A percentile compares a stretch with the other conserved stretches of the same genome.
phyloP scores from a whole-genome alignment of 2,797 vertebrate genomes.

The Sebastiscus albofasciatus region DNA sequence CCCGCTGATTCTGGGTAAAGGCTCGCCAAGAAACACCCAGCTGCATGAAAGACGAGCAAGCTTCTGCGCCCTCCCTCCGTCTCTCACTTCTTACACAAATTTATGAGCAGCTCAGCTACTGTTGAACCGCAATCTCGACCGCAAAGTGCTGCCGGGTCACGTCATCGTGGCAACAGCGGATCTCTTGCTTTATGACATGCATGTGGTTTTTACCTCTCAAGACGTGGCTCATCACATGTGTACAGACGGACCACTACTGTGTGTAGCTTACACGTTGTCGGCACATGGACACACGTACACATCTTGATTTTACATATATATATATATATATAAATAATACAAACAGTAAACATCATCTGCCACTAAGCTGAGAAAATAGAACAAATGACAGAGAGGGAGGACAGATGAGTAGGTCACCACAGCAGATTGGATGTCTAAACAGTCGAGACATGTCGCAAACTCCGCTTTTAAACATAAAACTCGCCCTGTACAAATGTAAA shows the following conservation, averaged over 20 bases:
- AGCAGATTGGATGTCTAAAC: slow-evolving; percentile 39
- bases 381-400: slow-evolving; percentile 63
- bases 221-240: slow-evolving; percentile 42
- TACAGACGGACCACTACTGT: background rate
- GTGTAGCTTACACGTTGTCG: background rate
- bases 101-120: slow-evolving; percentile 67
- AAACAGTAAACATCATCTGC: slow-evolving; percentile 49
- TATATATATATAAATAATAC: slow-evolving; percentile 25
- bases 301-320: slow-evolving; percentile 25
- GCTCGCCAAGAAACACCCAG: slow-evolving; percentile 66
- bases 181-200: slow-evolving; percentile 46
- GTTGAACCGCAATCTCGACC: slow-evolving; percentile 50
- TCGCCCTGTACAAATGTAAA: slow-evolving; percentile 29
- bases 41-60: slow-evolving; percentile 44
- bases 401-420: slow-evolving; percentile 51
- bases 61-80: slow-evolving; percentile 44
- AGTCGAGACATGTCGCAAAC: slow-evolving; percentile 15
- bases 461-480: slow-evolving; percentile 22
- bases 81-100: slow-evolving; percentile 57
- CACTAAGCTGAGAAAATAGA: slow-evolving; percentile 56
- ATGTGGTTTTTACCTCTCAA: slow-evolving; percentile 45
- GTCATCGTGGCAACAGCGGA: slow-evolving; percentile 38
- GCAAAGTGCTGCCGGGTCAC: slow-evolving; percentile 46
- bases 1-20: slow-evolving; percentile 44
- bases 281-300: slow-evolving; percentile 7